phyloP scores from a whole-genome alignment of 2,888 invertebrate species.

The Serripes groenlandicus region DNA sequence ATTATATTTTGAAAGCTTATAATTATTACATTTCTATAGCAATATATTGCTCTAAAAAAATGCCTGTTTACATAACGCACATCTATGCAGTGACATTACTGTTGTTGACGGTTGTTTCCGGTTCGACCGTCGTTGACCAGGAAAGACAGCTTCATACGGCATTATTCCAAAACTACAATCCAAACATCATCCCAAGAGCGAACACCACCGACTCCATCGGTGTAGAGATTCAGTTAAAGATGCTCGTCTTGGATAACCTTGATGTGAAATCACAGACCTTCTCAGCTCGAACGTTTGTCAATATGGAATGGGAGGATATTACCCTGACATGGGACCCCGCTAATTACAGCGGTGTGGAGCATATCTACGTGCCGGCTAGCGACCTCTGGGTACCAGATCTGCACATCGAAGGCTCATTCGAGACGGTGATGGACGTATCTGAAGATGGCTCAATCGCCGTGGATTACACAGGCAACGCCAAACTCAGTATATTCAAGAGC shows the following conservation, averaged over 20 bases:
- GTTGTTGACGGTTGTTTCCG: no score
- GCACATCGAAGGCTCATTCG: slow-evolving; percentile 33
- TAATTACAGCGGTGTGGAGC: slow-evolving; percentile 31
- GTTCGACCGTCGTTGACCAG: slow-evolving; percentile 1
- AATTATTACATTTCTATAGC: no score
- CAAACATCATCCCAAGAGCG: slow-evolving; percentile 36
- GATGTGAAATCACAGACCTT: slow-evolving; percentile 62
- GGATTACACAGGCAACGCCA: slow-evolving; percentile 36
- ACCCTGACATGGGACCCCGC: slow-evolving; percentile 54
- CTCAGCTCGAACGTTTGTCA: slow-evolving; percentile 54
- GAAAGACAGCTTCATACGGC: slow-evolving; percentile 9
- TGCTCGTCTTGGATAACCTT: slow-evolving; percentile 61
- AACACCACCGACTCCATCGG: slow-evolving; percentile 34
- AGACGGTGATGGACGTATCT: slow-evolving; percentile 16
- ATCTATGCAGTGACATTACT: no score
- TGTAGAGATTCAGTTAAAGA: slow-evolving; percentile 35
- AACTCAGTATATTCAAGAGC: slow-evolving; percentile 40
- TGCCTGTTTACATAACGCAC: no score
- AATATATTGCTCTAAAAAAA: no score
- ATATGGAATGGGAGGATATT: slow-evolving; percentile 58
- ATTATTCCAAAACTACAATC: slow-evolving; percentile 30
- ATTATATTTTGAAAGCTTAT: no score
- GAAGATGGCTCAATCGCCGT: slow-evolving; percentile 38
- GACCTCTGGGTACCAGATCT: slow-evolving; percentile 63
- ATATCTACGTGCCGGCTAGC: slow-evolving; percentile 44